Evolutionary conservation across 1,140 invertebrate species (phyloP).

Genomic region (Apocrypta bakeri): DNA sequence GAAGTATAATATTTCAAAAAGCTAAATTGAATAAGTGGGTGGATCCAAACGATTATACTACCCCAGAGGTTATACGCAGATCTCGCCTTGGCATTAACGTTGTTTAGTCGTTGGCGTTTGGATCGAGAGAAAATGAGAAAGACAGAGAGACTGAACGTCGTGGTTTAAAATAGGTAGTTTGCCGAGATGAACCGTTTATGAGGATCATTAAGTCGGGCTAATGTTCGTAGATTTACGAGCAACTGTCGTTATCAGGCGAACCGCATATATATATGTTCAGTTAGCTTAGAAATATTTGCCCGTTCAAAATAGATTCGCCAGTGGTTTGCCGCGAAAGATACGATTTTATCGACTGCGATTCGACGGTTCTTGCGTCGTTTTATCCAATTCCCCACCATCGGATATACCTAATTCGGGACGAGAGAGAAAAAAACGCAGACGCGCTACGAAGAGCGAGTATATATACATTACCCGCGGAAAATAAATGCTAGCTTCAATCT

Average conservation of each 20-base stretch:
- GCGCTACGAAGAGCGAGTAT: too few relatives aligned
- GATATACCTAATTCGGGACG: not conserved
- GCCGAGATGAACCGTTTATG: conserved; percentile 10
- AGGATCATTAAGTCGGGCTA: not conserved
- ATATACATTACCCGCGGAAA: not conserved
- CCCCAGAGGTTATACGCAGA: not conserved
- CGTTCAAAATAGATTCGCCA: conserved; percentile 13
- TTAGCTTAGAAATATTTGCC: conserved; percentile 13
- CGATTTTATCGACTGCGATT: conserved; percentile 8
- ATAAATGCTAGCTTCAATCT: not conserved
- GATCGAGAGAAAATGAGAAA: too few relatives aligned
- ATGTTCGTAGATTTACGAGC: conserved; percentile 18
- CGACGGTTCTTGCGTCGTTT: not conserved
- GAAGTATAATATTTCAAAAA: not conserved
- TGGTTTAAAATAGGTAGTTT: conserved; percentile 22
- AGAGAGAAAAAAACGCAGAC: not conserved
- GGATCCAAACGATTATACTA: not conserved
- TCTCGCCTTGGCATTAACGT: not conserved
- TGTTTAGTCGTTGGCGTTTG: not conserved
- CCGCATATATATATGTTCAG: not conserved
- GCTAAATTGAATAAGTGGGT: not conserved
- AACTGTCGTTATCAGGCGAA: not conserved
- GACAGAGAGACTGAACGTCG: not conserved
- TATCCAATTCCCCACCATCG: not conserved
- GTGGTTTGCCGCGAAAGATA: not conserved